Base-by-base conservation (phyloP, 2,797 vertebrate species). In the Kryptopterus vitreolus region DNA sequence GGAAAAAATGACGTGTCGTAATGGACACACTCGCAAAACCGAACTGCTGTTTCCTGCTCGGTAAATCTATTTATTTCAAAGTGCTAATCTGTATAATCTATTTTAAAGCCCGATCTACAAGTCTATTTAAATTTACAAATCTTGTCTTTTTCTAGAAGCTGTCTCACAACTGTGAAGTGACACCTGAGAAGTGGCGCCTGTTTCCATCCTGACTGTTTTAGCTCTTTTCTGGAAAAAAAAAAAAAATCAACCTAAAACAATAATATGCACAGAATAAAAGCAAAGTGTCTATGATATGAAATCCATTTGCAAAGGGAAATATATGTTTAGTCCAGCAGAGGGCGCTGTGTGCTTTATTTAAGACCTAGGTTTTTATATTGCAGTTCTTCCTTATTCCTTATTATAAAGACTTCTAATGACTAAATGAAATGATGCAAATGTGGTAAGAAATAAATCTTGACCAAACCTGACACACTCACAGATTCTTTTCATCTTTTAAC, bases 1-100 rank as follows among this genome's bases (percentile, higher is more conserved):
- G 69, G 88, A 93, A 0, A 75, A 91, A 82, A 81, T 88, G 71
- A 91, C 90, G 2, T 95, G 94, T 35, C 53, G 79, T 48, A 89
- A 87, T 0, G 89, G 93, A 52, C 88, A 92, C 66, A 59, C 52
- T 20, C 88, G 90, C 53, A 86, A 63, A 8, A 81, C 89, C 0
- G 92, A 94, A 77, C 87, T 93, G 81, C 86, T 94, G 33, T 90
- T 94, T 77, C 93, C 94, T 53, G 90, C 85, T 90, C 89, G 91
- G 92, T 88, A 81, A 61, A 62, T 48, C 29, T 57, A 46, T 77
- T 57, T 57, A 73, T 59, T 20, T 10, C 24, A 12, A 52, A 46
- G 0, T 62, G 9, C 13, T 57, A 26, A 12, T 1, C 38, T 46
- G 69, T 69, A 16, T 13, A 69, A 62, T 65, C 20, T 74, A 0